A percentile compares a stretch with the other conserved stretches of the same genome.
Evolutionary conservation across 1,140 invertebrate genomes (phyloP).

Genomic region (Hypothenemus hampei): DNA sequence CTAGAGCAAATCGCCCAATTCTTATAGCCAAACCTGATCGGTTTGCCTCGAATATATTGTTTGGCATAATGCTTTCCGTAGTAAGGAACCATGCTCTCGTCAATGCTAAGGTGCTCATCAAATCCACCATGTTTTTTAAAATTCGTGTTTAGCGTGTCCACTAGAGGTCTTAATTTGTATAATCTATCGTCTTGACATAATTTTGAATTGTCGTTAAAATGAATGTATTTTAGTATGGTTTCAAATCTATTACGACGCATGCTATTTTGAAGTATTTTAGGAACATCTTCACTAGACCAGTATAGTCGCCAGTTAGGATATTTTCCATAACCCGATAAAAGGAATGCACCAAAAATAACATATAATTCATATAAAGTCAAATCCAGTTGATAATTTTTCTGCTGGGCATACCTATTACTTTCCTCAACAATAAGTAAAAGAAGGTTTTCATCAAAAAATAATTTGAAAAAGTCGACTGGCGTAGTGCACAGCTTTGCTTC

Average conservation of each 20-base stretch:
- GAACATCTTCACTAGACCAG: constrained; percentile 27
- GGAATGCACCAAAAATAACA: constrained; percentile 24
- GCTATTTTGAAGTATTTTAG: constrained; percentile 26
- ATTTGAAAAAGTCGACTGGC: constrained; percentile 19
- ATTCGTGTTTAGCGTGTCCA: constrained; percentile 24
- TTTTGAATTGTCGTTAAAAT: too few relatives aligned
- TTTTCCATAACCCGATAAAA: constrained; percentile 30
- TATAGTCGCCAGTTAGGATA: constrained; percentile 29
- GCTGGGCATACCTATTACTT: constrained; percentile 17
- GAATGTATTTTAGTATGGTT: constrained; percentile 23
- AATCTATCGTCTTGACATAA: constrained; percentile 26
- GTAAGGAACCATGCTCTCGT: constrained; percentile 29
- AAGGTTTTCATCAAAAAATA: constrained; percentile 21
- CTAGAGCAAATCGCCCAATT: constrained; percentile 29
- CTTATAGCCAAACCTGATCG: constrained; percentile 33
- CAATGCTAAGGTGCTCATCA: constrained; percentile 27
- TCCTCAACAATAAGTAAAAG: constrained; percentile 5
- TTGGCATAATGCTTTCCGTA: constrained; percentile 32
- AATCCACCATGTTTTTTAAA: constrained; percentile 31
- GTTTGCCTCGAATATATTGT: constrained; percentile 29
- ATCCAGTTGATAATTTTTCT: constrained; percentile 17
- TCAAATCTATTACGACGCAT: constrained; percentile 30
- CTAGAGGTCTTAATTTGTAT: constrained; percentile 26
- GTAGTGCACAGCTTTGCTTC: constrained; percentile 7
- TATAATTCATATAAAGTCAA: constrained; percentile 21